These are phyloP conservation scores for Brachypterus glaber DNA, from an alignment of 2,888 invertebrate genomes.

Conservation along the genomic window DNA sequence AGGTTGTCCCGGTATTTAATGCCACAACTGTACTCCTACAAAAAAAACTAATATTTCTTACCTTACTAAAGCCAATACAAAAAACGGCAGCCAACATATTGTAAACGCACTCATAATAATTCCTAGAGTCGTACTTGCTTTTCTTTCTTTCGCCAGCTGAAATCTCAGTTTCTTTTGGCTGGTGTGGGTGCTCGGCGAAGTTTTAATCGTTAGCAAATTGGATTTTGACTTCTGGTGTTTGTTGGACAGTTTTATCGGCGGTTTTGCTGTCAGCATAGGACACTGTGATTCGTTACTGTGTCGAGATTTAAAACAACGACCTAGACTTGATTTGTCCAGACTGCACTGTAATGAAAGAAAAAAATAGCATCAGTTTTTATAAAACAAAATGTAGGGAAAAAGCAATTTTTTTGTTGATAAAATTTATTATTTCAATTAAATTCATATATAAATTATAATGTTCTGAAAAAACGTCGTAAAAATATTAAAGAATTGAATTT, in stretches of 20 bases:
- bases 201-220: slow-evolving; percentile 36
- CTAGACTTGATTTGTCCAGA: slow-evolving; percentile 51
- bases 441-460: no score
- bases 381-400: no score
- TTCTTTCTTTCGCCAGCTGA: slow-evolving; percentile 80
- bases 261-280: slow-evolving; percentile 50
- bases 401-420: no score
- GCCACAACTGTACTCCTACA: no score
- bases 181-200: slow-evolving; percentile 42
- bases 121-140: slow-evolving; percentile 93
- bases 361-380: no score
- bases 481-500: no score
- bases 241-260: slow-evolving; percentile 32
- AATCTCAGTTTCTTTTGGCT: slow-evolving; percentile 73
- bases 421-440: no score
- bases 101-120: slow-evolving; percentile 94
- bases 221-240: slow-evolving; percentile 36
- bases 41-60: no score
- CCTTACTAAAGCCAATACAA: slow-evolving; percentile 84
- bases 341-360: slow-evolving; percentile 58
- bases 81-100: slow-evolving; percentile 92
- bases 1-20: no score
- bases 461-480: no score
- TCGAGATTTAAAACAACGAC: slow-evolving; percentile 56
- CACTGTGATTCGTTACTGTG: slow-evolving; percentile 69